phyloP scores from a whole-genome alignment of 2,113 vertebrate genomes.

The Odontophorus gujanensis region DNA sequence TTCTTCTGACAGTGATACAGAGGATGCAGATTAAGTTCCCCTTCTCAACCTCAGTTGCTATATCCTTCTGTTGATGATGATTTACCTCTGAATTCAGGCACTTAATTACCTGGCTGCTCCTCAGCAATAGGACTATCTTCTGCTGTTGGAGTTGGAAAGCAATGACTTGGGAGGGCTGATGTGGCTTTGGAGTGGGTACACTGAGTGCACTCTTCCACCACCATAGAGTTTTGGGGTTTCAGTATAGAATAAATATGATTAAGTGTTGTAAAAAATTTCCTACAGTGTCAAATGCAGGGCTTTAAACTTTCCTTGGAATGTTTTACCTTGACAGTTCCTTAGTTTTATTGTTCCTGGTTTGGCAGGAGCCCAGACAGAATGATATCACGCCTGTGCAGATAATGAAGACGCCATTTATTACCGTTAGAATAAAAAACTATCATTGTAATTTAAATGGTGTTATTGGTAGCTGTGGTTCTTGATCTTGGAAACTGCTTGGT shows the following conservation, averaged over 20 bases:
- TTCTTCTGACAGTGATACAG: not conserved
- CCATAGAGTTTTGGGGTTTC: not conserved
- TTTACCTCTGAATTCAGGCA: not conserved
- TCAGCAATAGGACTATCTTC: not conserved
- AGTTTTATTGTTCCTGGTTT: slow-evolving; percentile 29
- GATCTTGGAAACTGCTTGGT: not conserved
- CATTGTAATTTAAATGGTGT: not conserved
- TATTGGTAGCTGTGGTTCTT: not conserved
- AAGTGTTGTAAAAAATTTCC: not conserved
- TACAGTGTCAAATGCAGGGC: not conserved
- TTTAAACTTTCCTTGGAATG: slow-evolving; percentile 38
- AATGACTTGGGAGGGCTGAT: not conserved
- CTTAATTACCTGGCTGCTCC: not conserved
- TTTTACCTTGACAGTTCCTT: slow-evolving; percentile 48
- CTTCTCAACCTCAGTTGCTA: not conserved
- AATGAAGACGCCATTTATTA: slow-evolving; percentile 26
- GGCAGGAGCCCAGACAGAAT: not conserved
- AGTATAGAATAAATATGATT: not conserved
- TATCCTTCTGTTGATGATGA: not conserved
- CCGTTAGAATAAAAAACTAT: slow-evolving; percentile 9
- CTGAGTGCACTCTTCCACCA: not conserved
- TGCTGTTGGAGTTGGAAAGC: not conserved
- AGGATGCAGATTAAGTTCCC: not conserved
- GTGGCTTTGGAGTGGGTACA: not conserved
- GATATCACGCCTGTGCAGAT: not conserved